Base-by-base conservation (phyloP, 2,797 vertebrate genomes). In the Hemitrygon akajei region DNA sequence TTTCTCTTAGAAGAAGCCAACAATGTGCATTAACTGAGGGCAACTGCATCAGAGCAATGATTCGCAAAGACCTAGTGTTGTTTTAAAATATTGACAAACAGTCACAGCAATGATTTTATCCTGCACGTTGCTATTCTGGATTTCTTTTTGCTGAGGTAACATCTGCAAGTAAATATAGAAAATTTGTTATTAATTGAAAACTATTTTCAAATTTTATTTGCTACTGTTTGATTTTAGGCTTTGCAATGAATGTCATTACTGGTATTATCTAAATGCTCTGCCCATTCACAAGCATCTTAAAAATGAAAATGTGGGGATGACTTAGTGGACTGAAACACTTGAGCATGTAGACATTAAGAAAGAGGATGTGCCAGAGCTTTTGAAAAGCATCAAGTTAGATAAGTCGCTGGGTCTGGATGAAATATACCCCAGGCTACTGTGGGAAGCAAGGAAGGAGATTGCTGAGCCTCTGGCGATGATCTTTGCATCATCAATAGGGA, bases 81-180 rank as follows among this genome's bases (percentile, higher is more conserved):
- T 93, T n/a, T 93, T 40, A 73, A 76, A 22, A 40, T 40, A 76
- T 47, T 58, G 73, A 58, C 34, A 93, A 93, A 93, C 30, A 93
- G 47, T 76, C 91, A 93, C 47, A 75, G 25, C 47, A 75, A 92
- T 92, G 20, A 16, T 40, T 92, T 73, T 40, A 14, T 14, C 75
- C 40, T 6, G 37, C 22, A 47, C 25, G 12, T 73, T 76, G 37
- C 71, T 93, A 93, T 76, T 93, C 37, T 56, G 22, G 14, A 93
- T 56, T 20, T 93, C 71, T 76, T 93, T 93, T 93, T 75, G 66
- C 6, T 75, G 91, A 75, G 10, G 91, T 47, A 56, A n/a, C 40
- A 93, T n/a, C 91, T 93, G 91, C 11, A 93, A 93, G n/a, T 75
- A 71, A 73, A 73, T 27, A 22, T 75, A 25, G 40, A 58, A 76